Evolutionary conservation across 2,888 invertebrate genomes (phyloP).

Genomic region (Formica aserva): DNA sequence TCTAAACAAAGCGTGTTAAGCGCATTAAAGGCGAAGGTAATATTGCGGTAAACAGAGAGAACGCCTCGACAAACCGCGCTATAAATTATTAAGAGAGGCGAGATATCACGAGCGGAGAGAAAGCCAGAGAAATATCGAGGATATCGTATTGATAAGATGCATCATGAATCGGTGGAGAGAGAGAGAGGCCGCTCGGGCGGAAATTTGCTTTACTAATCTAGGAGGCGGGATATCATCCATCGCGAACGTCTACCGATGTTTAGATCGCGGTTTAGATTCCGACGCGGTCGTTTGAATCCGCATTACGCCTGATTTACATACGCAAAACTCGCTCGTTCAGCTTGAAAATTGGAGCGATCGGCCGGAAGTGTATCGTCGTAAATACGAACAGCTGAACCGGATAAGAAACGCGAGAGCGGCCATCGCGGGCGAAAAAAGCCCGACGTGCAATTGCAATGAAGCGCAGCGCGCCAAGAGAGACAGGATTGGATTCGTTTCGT

Average conservation of each 20-base stretch:
- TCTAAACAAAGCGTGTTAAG: background rate
- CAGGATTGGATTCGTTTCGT: constrained; percentile 17
- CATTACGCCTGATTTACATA: constrained; percentile 3
- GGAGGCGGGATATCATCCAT: background rate
- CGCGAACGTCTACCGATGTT: background rate
- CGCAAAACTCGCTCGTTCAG: constrained; percentile 12
- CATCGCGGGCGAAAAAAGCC: constrained; percentile 18
- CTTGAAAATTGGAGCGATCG: constrained; percentile 30
- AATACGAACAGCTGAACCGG: constrained; percentile 22
- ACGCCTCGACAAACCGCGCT: background rate
- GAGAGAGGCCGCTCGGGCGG: background rate
- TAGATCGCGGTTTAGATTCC: background rate
- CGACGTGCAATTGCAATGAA: constrained; percentile 16
- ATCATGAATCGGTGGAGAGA: background rate
- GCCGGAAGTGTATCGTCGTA: constrained; percentile 28
- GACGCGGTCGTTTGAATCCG: background rate
- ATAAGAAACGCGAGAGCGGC: constrained; percentile 2
- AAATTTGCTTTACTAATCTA: background rate
- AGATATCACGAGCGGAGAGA: constrained; percentile 17
- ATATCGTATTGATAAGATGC: constrained; percentile 4
- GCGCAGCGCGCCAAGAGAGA: background rate
- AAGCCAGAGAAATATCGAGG: constrained; percentile 26
- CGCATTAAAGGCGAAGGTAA: background rate
- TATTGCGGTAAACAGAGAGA: background rate
- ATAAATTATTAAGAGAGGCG: constrained; percentile 15